Evolutionary conservation across 2,797 vertebrate species (phyloP), one percentile per base, ranked within the genome.

Genomic region (Arctocebus calabarensis): DNA sequence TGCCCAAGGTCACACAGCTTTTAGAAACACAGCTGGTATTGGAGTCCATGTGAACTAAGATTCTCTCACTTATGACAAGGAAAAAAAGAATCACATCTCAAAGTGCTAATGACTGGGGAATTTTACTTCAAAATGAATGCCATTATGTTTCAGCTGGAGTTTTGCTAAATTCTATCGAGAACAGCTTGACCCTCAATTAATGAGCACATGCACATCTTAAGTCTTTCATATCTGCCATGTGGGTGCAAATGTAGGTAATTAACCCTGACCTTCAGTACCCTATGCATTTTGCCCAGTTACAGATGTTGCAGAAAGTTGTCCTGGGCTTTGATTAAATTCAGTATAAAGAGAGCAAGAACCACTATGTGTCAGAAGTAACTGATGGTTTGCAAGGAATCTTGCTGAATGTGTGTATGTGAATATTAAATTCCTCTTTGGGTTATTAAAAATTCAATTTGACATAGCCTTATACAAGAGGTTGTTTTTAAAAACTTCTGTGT

Each of bases 131-230:
- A 81, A 96, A 62, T 62, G 37, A 94, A 83, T 71, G 27, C 8
- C 37, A 86, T 83, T 85, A 55, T 91, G 86, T 73, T 96, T 88
- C 43, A 94, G 40, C 57, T 96, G 48, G 71, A 94, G 23, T 91
- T 89, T 92, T 92, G 48, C 90, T 93, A 57, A 96, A 96, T 94
- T 91, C 61, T 91, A 48, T 37, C 23, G 86, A 91, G 86, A 95
- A 91, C 66, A 92, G 62, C 71, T 94, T 96, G 92, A 78, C 68
- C 92, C 57, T 83, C 75, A 84, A 43, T 96, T 95, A 96, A 86
- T 0, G 0, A 96, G 11, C 4, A 45, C 10, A 57, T 70, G 11
- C 12, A 84, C 59, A 90, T 73, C 64, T 94, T 64, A 90, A 79
- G 71, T 62, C 40, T 78, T 87, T 89, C 89, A 82, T 77, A 87